Percentiles rank a stretch among this genome's conserved stretches.
Conservation (phyloP, 1,140 invertebrate species). For the Helicoverpa armigera region DNA sequence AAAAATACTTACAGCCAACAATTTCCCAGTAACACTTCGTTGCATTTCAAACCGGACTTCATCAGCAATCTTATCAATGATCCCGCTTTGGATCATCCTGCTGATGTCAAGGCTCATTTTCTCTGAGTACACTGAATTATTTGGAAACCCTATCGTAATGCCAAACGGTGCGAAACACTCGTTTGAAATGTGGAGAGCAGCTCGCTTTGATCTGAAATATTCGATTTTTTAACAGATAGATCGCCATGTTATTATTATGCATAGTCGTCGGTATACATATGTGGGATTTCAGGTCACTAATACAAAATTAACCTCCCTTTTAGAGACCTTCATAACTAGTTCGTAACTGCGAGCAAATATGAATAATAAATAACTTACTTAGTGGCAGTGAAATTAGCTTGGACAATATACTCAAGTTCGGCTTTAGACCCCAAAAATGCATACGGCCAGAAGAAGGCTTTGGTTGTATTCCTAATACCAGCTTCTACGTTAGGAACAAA, state of each 20-base stretch:
- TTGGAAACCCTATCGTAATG: slow-evolving; percentile 88
- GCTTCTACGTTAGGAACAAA: slow-evolving; percentile 88
- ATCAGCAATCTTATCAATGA: slow-evolving; percentile 88
- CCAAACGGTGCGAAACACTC: slow-evolving; percentile 91
- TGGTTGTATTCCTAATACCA: slow-evolving; percentile 90
- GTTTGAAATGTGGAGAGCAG: slow-evolving; percentile 89
- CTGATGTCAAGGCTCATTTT: slow-evolving; percentile 88
- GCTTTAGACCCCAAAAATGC: slow-evolving; percentile 90
- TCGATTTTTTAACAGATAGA: not conserved
- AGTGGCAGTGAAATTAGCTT: slow-evolving; percentile 88
- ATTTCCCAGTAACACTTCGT: slow-evolving; percentile 86
- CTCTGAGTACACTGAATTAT: slow-evolving; percentile 88
- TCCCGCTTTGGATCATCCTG: slow-evolving; percentile 88
- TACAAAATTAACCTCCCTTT: too few relatives aligned
- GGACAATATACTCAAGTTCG: slow-evolving; percentile 90
- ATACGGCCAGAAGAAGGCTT: slow-evolving; percentile 91
- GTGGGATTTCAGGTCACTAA: too few relatives aligned
- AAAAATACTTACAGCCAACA: slow-evolving; percentile 85
- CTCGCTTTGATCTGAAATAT: slow-evolving; percentile 86
- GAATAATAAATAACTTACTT: slow-evolving; percentile 56
- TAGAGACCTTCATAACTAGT: too few relatives aligned
- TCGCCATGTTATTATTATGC: not conserved
- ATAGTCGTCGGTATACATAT: too few relatives aligned
- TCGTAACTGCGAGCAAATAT: not conserved
- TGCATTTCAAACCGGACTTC: slow-evolving; percentile 91